Base-by-base conservation (phyloP, 2,113 vertebrate species). In the Pygoscelis antarcticus region DNA sequence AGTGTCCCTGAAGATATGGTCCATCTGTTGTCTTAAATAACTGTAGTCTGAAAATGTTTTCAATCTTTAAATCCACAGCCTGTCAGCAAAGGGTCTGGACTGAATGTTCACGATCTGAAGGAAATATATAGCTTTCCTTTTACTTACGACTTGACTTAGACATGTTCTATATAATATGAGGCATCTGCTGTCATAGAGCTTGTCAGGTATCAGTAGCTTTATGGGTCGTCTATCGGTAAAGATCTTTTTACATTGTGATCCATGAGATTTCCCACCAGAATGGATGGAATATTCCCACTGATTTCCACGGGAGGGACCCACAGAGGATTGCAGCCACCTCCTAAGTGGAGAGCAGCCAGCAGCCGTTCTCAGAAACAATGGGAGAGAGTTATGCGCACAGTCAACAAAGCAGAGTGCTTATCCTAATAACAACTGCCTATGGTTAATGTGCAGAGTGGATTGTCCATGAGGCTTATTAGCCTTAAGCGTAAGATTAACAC, bases 151-250 rank as follows among this genome's bases (percentile, higher is more conserved):
- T 75, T 40, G 29, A 32, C 19, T 58, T 8, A 27, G 58, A 34
- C 10, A 8, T 22, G 21, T n/a, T 87, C 20, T 52, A 6, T 17
- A 8, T 34, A 36, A 34, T 2, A 6, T 2, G 4, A 42, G 62
- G 16, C 20, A 11, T 25, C 47, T 54, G 25, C 44, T 55, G 32
- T 21, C 61, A 22, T 2, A 25, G 36, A 47, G 30, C 42, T 68
- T 34, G 4, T 32, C 3, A 8, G 34, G 11, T 27, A 6, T 9
- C 66, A 18, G 34, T 3, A 7, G n/a, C 44, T 69, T 25, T 52
- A n/a, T 1, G n/a, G 18, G 16, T 34, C 0, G 0, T 25, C 44
- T 65, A 1, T 14, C 18, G 6, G 9, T 21, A 32, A 81, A 25
- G 42, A 26, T 22, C 29, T 62, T 75, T 60, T 36, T 38, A n/a